phyloP scores from a whole-genome alignment of 35 echinoderm and acorn worm genomes.

The Hemicentrotus pulcherrimus region DNA sequence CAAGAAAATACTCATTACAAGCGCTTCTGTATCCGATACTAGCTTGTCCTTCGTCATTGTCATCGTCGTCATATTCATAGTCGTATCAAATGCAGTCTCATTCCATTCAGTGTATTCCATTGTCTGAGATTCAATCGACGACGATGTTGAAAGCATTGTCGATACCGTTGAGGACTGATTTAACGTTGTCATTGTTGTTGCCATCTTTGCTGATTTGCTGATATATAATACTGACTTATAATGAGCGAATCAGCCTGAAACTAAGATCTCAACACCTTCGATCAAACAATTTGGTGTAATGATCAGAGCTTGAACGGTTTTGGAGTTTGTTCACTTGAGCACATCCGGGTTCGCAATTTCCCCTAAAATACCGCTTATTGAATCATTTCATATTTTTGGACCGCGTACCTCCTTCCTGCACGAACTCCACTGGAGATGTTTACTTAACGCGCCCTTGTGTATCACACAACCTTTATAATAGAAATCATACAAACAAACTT shows the following conservation, averaged over 20 bases:
- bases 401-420: not conserved
- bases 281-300: not conserved
- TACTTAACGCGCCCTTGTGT: not conserved
- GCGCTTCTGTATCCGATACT: conserved; percentile 29
- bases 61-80: not conserved
- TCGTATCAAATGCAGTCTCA: not conserved
- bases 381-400: not conserved
- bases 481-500: too few relatives aligned
- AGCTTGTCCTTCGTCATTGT: not conserved
- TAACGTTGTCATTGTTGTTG: not conserved
- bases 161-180: not conserved
- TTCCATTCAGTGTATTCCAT: not conserved
- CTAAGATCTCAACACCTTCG: not conserved
- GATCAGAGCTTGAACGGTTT: not conserved
- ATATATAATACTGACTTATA: not conserved
- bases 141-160: not conserved
- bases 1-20: conserved; percentile 24
- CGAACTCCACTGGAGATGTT: not conserved
- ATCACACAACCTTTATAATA: too few relatives aligned
- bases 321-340: not conserved
- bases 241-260: not conserved
- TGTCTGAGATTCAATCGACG: not conserved
- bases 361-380: not conserved
- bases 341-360: not conserved
- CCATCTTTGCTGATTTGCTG: not conserved